Percentiles rank a stretch among this genome's conserved stretches.
Evolutionary conservation across 2,888 invertebrate genomes (phyloP).

Genomic region (Eugnorisma glareosa): DNA sequence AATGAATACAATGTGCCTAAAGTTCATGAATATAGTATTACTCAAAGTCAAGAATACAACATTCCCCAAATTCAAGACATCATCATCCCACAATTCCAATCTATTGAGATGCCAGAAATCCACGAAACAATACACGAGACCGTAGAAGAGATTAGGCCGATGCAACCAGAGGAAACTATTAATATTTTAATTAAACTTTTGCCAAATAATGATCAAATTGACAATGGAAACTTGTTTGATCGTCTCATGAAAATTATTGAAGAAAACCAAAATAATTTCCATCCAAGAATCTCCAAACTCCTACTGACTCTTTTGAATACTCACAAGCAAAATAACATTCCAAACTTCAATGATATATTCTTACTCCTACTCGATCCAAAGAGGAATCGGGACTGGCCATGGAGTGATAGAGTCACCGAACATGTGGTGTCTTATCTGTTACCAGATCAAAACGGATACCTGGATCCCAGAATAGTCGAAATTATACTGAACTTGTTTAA

Average conservation of each 20-base stretch:
- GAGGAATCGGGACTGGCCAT: slow-evolving; percentile 41
- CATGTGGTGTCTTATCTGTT: slow-evolving; percentile 23
- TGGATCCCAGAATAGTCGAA: slow-evolving; percentile 48
- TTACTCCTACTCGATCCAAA: slow-evolving; percentile 30
- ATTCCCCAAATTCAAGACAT: slow-evolving; percentile 37
- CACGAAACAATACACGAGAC: slow-evolving; percentile 13
- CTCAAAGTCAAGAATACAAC: slow-evolving; percentile 19
- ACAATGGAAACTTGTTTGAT: slow-evolving; percentile 27
- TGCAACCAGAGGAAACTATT: slow-evolving; percentile 42
- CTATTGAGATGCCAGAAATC: slow-evolving; percentile 19
- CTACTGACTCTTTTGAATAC: slow-evolving; percentile 24
- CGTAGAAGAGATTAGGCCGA: slow-evolving; percentile 9
- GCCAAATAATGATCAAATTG: slow-evolving; percentile 3
- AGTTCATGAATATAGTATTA: slow-evolving; percentile 5
- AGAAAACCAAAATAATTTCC: slow-evolving; percentile 36
- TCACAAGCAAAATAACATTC: slow-evolving; percentile 30
- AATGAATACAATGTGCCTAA: slow-evolving; percentile 4
- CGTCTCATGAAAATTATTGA: slow-evolving; percentile 20
- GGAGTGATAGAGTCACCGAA: slow-evolving; percentile 36
- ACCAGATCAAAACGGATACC: slow-evolving; percentile 45
- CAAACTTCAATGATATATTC: slow-evolving; percentile 41
- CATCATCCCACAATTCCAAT: slow-evolving; percentile 25
- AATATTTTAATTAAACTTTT: slow-evolving; percentile 27
- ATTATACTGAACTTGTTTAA: slow-evolving; percentile 35
- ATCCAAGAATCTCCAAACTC: slow-evolving; percentile 30